Evolutionary conservation across 2,113 vertebrate genomes (phyloP), one percentile per base, ranked within the genome.

Genomic region (Larimichthys polyactis): DNA sequence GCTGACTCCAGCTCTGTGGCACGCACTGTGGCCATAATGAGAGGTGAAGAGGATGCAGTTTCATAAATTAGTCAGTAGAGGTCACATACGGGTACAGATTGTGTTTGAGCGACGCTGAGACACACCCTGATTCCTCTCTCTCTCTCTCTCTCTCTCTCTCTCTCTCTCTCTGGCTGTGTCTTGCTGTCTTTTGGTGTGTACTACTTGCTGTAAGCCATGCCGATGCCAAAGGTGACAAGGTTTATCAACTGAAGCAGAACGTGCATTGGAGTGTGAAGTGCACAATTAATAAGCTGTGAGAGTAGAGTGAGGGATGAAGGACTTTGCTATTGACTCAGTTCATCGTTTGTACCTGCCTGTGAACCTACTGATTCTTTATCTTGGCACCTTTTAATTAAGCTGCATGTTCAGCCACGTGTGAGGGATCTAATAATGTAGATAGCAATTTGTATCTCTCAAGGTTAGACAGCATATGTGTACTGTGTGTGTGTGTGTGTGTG

Each of bases 1-100:
- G 69, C 81, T 64, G 72, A 64, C 66, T 87, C 48, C 74, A 46
- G 83, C 75, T 84, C 57, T 84, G 78, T 72, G 3, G 73, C 74
- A 49, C 2, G 22, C 71, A 7, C 40, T 2, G 51, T 44, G 75
- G n/a, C 29, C 24, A 11, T 67, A 62, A 57, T 51, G 66, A 82
- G 27, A 60, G 22, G 17, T 0, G 11, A 12, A 29, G 49, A 11
- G 36, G 36, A 29, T 90, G 93, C 86, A 92, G 76, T 88, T 90
- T 29, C 66, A 77, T 46, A 20, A 83, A 72, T 70, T 11, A 59
- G 87, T 85, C 92, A 90, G 85, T 64, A 93, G 93, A 89, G 91
- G 93, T 90, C 92, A 85, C 71, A 69, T 74, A 24, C 10, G 17
- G 77, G 46, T 74, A 79, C 51, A 66, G 60, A 81, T 75, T 60